phyloP scores from a whole-genome alignment of 1,140 invertebrate species.

The Calliopsis andreniformis region DNA sequence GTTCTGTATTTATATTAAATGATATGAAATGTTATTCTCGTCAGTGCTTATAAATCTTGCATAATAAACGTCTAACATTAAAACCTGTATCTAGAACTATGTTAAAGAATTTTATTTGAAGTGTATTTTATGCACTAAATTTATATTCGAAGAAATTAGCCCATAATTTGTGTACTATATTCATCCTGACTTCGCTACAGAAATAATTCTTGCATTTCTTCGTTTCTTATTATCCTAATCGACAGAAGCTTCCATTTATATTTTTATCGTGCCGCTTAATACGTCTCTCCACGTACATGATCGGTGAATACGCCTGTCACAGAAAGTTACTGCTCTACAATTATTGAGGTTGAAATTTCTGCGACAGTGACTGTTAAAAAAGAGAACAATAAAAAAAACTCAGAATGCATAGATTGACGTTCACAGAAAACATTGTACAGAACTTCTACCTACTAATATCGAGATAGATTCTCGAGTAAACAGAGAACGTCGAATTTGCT shows the following conservation, averaged over 20 bases:
- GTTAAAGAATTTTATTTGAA: no score
- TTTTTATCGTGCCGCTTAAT: conserved; percentile 32
- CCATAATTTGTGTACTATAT: not conserved
- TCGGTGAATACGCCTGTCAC: conserved; percentile 33
- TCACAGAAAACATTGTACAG: not conserved
- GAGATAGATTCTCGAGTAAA: not conserved
- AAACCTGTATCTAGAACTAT: no score
- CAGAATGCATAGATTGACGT: not conserved
- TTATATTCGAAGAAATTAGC: not conserved
- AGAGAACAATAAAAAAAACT: not conserved
- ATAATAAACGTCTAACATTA: no score
- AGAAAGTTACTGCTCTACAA: conserved; percentile 19
- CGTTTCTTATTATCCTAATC: conserved; percentile 25
- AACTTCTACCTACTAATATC: not conserved
- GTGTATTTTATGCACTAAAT: no score
- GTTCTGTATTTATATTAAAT: no score
- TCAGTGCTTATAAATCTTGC: no score
- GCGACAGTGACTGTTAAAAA: not conserved
- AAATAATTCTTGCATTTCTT: not conserved
- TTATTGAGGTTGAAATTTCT: not conserved
- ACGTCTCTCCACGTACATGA: conserved; percentile 6
- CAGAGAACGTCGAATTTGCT: not conserved
- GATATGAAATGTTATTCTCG: no score
- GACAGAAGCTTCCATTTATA: conserved; percentile 41
- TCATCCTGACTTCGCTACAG: conserved; percentile 1